phyloP scores from a whole-genome alignment of 2,888 invertebrate species.

The Eristalinus aeneus region DNA sequence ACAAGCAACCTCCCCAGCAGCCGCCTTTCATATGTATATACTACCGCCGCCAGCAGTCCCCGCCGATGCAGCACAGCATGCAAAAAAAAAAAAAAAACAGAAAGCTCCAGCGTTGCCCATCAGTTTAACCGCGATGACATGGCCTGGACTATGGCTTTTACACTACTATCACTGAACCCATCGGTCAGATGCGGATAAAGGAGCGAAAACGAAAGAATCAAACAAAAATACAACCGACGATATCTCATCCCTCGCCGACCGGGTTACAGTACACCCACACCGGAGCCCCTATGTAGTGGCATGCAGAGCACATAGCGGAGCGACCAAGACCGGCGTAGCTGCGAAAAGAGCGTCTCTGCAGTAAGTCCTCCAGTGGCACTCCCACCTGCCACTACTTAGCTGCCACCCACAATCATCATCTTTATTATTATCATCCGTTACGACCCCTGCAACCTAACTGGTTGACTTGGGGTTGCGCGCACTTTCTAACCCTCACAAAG shows the following conservation, averaged over 20 bases:
- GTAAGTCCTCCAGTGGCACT: slow-evolving; percentile 56
- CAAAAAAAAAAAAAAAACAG: slow-evolving; percentile 11
- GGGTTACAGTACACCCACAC: slow-evolving; percentile 3
- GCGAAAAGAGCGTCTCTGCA: not conserved
- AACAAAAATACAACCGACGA: not conserved
- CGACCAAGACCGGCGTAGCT: slow-evolving; percentile 13
- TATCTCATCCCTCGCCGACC: slow-evolving; percentile 19
- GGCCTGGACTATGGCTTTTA: slow-evolving; percentile 78
- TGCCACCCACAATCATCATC: slow-evolving; percentile 69
- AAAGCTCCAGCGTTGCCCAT: slow-evolving; percentile 74
- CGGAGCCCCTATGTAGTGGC: slow-evolving; percentile 19
- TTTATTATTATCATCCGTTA: slow-evolving; percentile 69
- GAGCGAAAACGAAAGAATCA: slow-evolving; percentile 17
- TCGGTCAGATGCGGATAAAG: slow-evolving; percentile 63
- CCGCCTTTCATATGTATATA: not conserved
- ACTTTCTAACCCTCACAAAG: slow-evolving; percentile 70
- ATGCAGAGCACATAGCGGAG: slow-evolving; percentile 1
- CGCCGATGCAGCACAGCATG: not conserved
- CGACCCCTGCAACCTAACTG: slow-evolving; percentile 70
- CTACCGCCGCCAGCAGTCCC: slow-evolving; percentile 29
- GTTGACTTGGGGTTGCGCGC: slow-evolving; percentile 71
- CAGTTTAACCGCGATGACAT: slow-evolving; percentile 80
- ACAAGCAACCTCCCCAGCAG: not conserved
- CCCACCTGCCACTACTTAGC: slow-evolving; percentile 68
- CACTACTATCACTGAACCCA: slow-evolving; percentile 69